phyloP scores from a whole-genome alignment of 2,113 vertebrate genomes.

The Oreochromis spilurus region DNA sequence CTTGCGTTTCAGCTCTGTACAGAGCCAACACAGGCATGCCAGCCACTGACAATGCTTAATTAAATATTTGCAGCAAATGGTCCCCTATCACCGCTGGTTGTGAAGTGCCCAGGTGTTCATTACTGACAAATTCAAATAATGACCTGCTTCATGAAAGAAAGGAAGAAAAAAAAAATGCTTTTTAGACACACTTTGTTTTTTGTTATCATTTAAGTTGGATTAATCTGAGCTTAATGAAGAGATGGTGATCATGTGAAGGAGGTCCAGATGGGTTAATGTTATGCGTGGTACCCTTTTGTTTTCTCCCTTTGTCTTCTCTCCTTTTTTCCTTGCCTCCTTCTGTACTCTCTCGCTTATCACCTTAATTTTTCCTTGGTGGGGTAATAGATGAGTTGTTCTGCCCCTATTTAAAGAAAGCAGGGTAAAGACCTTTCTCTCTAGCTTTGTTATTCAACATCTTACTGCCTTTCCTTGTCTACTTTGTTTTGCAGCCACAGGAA shows the following conservation, averaged over 20 bases:
- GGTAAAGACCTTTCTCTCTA: background rate
- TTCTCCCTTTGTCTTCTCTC: background rate
- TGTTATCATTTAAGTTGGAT: background rate
- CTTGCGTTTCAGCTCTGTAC: background rate
- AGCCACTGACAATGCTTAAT: slow-evolving; percentile 5
- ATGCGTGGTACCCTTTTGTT: background rate
- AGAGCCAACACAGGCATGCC: background rate
- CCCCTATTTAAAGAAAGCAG: background rate
- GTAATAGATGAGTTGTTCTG: background rate
- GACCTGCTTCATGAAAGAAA: background rate
- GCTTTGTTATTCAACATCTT: background rate
- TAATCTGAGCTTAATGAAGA: background rate
- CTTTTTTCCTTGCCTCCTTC: background rate
- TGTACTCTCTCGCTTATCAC: background rate
- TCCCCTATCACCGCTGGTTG: slow-evolving; percentile 13
- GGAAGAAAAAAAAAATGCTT: background rate
- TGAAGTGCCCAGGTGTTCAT: slow-evolving; percentile 42
- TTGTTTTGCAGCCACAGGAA: background rate
- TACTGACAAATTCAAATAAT: slow-evolving; percentile 16
- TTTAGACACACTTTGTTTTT: background rate
- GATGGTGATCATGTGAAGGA: background rate
- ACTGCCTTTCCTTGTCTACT: background rate
- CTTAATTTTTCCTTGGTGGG: background rate
- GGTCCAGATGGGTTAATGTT: background rate
- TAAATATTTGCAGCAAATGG: slow-evolving; percentile 30